Evolutionary conservation across 1,140 invertebrate genomes (phyloP).

Genomic region (Drosophila willistoni): DNA sequence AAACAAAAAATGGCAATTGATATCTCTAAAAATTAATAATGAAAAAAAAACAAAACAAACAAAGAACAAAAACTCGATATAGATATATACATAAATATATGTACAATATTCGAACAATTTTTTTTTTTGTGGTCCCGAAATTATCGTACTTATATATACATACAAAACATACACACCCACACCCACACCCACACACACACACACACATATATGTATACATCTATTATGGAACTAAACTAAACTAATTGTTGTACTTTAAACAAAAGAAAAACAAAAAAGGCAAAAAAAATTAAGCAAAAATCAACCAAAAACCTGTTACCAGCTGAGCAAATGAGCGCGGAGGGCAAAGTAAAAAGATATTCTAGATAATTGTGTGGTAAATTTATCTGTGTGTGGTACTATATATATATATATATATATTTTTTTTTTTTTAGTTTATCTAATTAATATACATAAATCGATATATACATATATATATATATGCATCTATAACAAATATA

Average conservation of each 20-base stretch:
- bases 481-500: slow-evolving; percentile 23
- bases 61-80: slow-evolving; percentile 4
- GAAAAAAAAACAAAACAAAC: too few relatives aligned
- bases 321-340: slow-evolving; percentile 25
- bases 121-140: slow-evolving; percentile 3
- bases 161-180: too few relatives aligned
- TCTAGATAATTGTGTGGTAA: slow-evolving; percentile 75
- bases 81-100: slow-evolving; percentile 18
- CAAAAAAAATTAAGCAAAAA: slow-evolving; percentile 1
- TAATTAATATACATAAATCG: slow-evolving; percentile 43
- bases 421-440: slow-evolving; percentile 50
- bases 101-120: slow-evolving; percentile 45
- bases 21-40: background rate
- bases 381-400: slow-evolving; percentile 68
- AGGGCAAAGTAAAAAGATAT: slow-evolving; percentile 41
- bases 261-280: background rate
- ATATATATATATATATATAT: slow-evolving; percentile 27
- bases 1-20: slow-evolving; percentile 4
- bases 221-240: slow-evolving; percentile 63
- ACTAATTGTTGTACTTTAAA: slow-evolving; percentile 78
- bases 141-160: slow-evolving; percentile 9
- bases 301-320: slow-evolving; percentile 39
- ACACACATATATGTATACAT: slow-evolving; percentile 32
- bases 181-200: slow-evolving; percentile 5
- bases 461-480: slow-evolving; percentile 4